Evolutionary conservation across 1,140 invertebrate species (phyloP), one percentile per base, ranked within the genome.

Genomic region (Dreissena polymorpha): DNA sequence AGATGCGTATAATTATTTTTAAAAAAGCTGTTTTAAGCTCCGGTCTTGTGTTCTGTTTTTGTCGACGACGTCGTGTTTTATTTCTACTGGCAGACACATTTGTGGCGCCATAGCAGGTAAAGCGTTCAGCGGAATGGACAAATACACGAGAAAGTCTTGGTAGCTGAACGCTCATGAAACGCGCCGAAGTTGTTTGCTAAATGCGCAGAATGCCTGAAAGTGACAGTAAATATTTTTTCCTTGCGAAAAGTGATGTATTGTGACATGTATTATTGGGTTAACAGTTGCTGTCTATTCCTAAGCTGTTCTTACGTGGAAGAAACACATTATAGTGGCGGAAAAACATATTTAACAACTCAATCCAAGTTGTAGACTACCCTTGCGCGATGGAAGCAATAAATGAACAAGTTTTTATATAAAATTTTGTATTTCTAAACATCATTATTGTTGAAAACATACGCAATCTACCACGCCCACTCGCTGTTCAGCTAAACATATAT

Each of bases 201-300:
- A 80, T 80, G 55, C 70, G 68, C 25, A 71, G 69, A 72, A 80
- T 80, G 57, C 69, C 70, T 72, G 78, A 71, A 70, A 80, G 78
- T 80, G 78, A 72, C 78, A 80, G 70, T 68, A 80, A 72, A 67
- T 80, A 80, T 80, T 80, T 80, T 79, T 72, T 78, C 78, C 53
- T 25, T 57, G 70, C 68, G 53, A 25, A 79, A 72, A 80, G 53
- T 80, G 78, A 80, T 80, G 69, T 80, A 72, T 80, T 72, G 49
- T 80, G 78, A 80, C 78, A 80, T 80, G 39, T 60, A 29, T 67
- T 64, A 63, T 49, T 23, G 68, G 53, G n/a, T 18, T 29, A 80
- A 80, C 78, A 80, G 78, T 80, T 80, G 78, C 57, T n/a, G 25
- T 21, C 65, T 60, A 21, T 49, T 25, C 51, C 53, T 14, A n/a